Conservation (phyloP, 2,797 vertebrate genomes). For the Mormyrus proboscirostris region DNA sequence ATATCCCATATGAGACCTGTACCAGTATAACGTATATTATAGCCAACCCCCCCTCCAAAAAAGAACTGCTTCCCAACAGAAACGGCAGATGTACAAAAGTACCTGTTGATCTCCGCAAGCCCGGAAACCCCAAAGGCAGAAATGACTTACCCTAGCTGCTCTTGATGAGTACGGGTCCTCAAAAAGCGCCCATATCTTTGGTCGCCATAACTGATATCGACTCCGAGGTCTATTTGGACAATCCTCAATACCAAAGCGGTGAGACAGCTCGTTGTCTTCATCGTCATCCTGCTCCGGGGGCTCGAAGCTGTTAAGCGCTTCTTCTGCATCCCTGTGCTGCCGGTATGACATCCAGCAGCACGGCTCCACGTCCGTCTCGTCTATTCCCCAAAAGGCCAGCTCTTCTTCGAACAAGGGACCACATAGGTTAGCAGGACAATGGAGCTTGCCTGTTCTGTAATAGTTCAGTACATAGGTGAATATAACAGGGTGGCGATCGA, state of each 20-base stretch:
- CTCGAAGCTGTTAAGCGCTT: slow-evolving; percentile 94
- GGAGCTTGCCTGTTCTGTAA: slow-evolving; percentile 94
- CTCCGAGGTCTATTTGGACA: slow-evolving; percentile 63
- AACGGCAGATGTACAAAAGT: neutral
- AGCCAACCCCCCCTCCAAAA: too few relatives aligned
- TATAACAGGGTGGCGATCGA: slow-evolving; percentile 91
- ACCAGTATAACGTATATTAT: neutral
- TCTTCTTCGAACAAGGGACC: slow-evolving; percentile 98
- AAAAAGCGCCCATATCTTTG: slow-evolving; percentile 89
- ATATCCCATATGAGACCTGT: neutral
- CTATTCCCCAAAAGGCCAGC: slow-evolving; percentile 94
- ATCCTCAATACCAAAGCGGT: slow-evolving; percentile 80
- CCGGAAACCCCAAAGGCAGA: neutral
- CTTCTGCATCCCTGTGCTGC: slow-evolving; percentile 92
- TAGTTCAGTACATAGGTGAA: slow-evolving; percentile 97
- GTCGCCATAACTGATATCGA: slow-evolving; percentile 78
- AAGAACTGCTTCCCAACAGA: neutral
- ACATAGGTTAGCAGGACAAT: slow-evolving; percentile 94
- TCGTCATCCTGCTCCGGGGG: slow-evolving; percentile 78
- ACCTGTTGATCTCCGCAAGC: slow-evolving; percentile 18
- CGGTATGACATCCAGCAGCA: slow-evolving; percentile 99
- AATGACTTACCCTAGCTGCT: slow-evolving; percentile 82
- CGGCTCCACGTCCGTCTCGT: slow-evolving; percentile 97
- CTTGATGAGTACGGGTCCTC: slow-evolving; percentile 93
- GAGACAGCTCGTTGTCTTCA: slow-evolving; percentile 63